A percentile compares a stretch with the other conserved stretches of the same genome.
Conservation (phyloP, 2,888 invertebrate species). For the Cheilosia scutellata region DNA sequence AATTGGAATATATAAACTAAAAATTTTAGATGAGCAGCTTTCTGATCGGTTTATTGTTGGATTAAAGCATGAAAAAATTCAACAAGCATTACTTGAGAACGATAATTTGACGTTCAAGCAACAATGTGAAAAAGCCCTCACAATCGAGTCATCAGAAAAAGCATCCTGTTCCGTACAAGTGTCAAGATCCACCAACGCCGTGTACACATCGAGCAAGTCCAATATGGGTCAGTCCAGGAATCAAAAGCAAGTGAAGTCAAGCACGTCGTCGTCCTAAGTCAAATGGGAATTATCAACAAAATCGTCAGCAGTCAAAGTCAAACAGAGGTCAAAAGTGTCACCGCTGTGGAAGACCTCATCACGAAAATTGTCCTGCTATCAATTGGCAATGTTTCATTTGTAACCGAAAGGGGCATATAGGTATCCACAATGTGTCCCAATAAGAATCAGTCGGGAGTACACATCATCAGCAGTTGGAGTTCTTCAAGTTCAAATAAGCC, state of each 20-base stretch:
- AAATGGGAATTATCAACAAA: too few relatives aligned
- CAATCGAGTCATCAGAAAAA: slow-evolving; percentile 8
- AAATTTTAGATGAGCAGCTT: not conserved
- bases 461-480: too few relatives aligned
- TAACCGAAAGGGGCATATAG: too few relatives aligned
- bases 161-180: slow-evolving; percentile 10
- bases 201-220: not conserved
- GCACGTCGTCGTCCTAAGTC: not conserved
- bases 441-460: not conserved
- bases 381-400: too few relatives aligned
- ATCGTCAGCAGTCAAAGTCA: too few relatives aligned
- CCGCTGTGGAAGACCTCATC: not conserved
- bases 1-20: slow-evolving; percentile 1
- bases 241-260: not conserved
- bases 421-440: too few relatives aligned
- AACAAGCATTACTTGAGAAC: not conserved
- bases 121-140: slow-evolving; percentile 8
- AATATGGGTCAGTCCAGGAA: too few relatives aligned
- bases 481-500: too few relatives aligned
- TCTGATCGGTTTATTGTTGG: slow-evolving; percentile 5
- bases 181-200: not conserved
- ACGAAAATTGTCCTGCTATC: too few relatives aligned
- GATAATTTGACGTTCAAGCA: not conserved
- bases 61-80: slow-evolving; percentile 17
- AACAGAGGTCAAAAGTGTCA: too few relatives aligned